phyloP scores from a whole-genome alignment of 2,113 vertebrate species.

The Machaerirhynchus nigripectus region DNA sequence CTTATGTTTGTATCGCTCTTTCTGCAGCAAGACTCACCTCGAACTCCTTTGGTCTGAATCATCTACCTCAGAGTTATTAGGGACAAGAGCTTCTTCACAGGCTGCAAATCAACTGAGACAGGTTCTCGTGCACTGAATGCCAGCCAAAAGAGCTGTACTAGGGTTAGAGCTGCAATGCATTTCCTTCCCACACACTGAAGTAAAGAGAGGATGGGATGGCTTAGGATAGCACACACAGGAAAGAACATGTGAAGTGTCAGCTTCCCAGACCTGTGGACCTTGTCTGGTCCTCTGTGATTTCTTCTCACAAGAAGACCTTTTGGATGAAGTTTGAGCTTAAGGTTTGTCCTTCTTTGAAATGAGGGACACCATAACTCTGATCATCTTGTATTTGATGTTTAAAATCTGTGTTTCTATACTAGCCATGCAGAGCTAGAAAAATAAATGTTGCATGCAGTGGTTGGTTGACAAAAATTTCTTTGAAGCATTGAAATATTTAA shows the following conservation, averaged over 20 bases:
- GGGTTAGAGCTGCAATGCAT: not conserved
- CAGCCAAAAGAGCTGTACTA: not conserved
- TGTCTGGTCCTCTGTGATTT: not conserved
- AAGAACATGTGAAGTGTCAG: not conserved
- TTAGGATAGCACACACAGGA: not conserved
- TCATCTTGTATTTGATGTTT: not conserved
- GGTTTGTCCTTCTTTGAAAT: not conserved
- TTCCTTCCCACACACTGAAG: not conserved
- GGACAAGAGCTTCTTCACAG: not conserved
- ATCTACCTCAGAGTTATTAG: not conserved
- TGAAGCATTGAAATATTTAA: conserved; percentile 41
- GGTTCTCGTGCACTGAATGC: not conserved
- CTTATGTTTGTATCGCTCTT: not conserved
- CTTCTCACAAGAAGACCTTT: not conserved
- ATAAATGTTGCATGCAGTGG: not conserved
- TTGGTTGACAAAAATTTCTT: conserved; percentile 1
- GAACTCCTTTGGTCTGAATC: not conserved
- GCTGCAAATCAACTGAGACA: not conserved
- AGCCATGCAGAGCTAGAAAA: not conserved
- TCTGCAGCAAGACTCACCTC: not conserved
- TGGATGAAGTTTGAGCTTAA: not conserved
- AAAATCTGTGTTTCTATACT: not conserved
- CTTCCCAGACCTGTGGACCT: not conserved
- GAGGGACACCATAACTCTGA: not conserved
- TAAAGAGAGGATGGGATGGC: not conserved